A percentile compares a stretch with the other conserved stretches of the same genome.
phyloP scores from a whole-genome alignment of 2,888 invertebrate genomes.

The Agriopis marginaria region DNA sequence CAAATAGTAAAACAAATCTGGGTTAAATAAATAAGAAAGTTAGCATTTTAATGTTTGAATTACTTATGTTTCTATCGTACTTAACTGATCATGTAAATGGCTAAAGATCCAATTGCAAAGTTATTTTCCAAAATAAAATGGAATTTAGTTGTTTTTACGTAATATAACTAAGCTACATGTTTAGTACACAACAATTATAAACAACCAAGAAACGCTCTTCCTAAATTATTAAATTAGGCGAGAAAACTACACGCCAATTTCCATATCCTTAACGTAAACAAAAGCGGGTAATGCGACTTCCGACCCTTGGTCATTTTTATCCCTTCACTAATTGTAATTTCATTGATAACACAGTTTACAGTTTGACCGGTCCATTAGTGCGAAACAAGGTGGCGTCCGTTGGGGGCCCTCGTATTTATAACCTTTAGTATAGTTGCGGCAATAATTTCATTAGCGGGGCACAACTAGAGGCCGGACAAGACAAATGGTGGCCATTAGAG shows the following conservation, averaged over 20 bases:
- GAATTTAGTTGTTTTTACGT: not conserved
- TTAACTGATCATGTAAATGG: too few relatives aligned
- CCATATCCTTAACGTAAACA: slow-evolving; percentile 63
- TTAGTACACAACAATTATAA: not conserved
- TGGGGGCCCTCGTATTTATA: slow-evolving; percentile 80
- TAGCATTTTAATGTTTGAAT: too few relatives aligned
- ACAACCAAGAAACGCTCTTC: slow-evolving; percentile 27
- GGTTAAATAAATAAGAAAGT: not conserved
- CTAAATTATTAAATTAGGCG: slow-evolving; percentile 35
- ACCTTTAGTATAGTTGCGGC: slow-evolving; percentile 86
- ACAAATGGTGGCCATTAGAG: slow-evolving; percentile 86
- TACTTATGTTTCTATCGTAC: too few relatives aligned
- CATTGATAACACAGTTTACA: slow-evolving; percentile 86
- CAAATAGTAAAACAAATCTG: not conserved
- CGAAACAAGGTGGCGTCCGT: slow-evolving; percentile 83
- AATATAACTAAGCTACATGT: not conserved
- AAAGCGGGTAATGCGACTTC: slow-evolving; percentile 67
- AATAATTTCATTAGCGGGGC: slow-evolving; percentile 87
- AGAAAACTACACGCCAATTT: slow-evolving; percentile 55
- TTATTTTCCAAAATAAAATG: not conserved
- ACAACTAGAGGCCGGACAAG: slow-evolving; percentile 86
- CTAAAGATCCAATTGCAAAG: too few relatives aligned
- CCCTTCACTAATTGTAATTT: slow-evolving; percentile 84
- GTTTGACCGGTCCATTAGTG: slow-evolving; percentile 86
- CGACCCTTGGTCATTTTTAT: slow-evolving; percentile 81